Evolutionary conservation across 2,888 invertebrate species (phyloP), one percentile per base, ranked within the genome.

Genomic region (Pheosia gnoma): DNA sequence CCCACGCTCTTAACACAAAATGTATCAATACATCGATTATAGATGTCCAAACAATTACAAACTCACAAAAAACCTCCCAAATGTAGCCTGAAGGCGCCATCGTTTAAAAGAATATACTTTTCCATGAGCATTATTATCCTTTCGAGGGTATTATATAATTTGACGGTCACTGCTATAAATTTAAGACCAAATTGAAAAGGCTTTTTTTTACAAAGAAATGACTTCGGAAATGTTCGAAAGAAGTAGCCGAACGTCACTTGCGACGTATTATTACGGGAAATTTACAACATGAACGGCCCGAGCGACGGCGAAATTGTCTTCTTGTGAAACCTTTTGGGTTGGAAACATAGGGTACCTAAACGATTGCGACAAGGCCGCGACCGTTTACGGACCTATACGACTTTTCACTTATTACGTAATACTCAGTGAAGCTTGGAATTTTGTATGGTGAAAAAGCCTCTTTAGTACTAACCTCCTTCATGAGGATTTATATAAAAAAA

Each of bases 121-220:
- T 77, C 69, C 78, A 71, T 78, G 81, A 79, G 75, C 70, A 80
- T 84, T 87, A 88, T 87, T 85, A 85, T 84, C 83, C 77, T 78
- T 68, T 71, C 67, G 66, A 76, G 76, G 82, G 83, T 82, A 84
- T 25, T 25, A 25, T 25, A 25, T 87, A 87, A 90, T 88, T 86
- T 88, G 88, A 89, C 86, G 87, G 84, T 83, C 80, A 80, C 85
- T 86, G 79, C 75, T 83, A 83, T 89, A 89, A 89, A 87, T 88
- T 89, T 73, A 63, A 51, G 60, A 45, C 36, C 41, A 57, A 57
- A 45, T 10, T 57, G 45, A 45, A 56, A 45, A 36, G 72, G 65
- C 70, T 69, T 67, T 78, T 78, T 25, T 25, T 74, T 77, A 71
- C 70, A 72, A 73, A 74, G 75, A 82, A 78, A 77, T 80, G 77